Base-by-base conservation (phyloP, 2,888 invertebrate genomes). In the Calameuta filiformis region DNA sequence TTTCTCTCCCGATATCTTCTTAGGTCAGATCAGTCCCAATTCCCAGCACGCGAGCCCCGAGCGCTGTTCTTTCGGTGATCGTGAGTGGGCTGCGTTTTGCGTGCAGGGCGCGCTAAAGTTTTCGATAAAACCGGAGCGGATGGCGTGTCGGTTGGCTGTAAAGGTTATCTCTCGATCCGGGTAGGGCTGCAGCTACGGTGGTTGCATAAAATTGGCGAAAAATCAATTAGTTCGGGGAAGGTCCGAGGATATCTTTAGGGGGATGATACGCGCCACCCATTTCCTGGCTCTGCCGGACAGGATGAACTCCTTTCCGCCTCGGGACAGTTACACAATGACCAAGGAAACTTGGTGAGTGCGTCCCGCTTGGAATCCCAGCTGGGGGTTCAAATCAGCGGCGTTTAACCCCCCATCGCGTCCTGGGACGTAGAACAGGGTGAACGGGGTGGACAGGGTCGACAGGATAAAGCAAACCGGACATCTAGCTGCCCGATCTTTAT, bases 401-500 rank as follows among this genome's bases (percentile, higher is more conserved):
- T 56, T 56, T 56, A 56, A 56, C 40, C 40, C 40, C 40, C 40
- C 40, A 23, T 23, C 40, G 71, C 31, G 71, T 34, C 31, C 71
- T 31, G 15, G 71, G 33, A 71, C 71, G 71, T 31, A 12, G 33
- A 12, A 34, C 71, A 12, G 31, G 83, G 80, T 78, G 84, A 2
- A 33, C 33, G 0, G 33, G 33, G 33, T 33, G 33, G 33, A 34
- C 71, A 12, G 31, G 83, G 80, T 78, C 84, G 85, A 83, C 82
- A 81, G 40, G 23, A 56, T 56, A 56, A 56, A 56, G 40, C 40
- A 56, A 56, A 56, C 40, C 34, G 73, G 83, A 77, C 86, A 91
- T 91, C 90, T 87, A 85, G 82, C 84, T 84, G 82, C 82, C 84
- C 87, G 88, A 91, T 91, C 91, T 91, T 91, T 90, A 91, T 89